Percentiles rank a stretch among this genome's conserved stretches.
Conservation (phyloP, 2,113 vertebrate genomes). For the Trochalopteron elliotii region DNA sequence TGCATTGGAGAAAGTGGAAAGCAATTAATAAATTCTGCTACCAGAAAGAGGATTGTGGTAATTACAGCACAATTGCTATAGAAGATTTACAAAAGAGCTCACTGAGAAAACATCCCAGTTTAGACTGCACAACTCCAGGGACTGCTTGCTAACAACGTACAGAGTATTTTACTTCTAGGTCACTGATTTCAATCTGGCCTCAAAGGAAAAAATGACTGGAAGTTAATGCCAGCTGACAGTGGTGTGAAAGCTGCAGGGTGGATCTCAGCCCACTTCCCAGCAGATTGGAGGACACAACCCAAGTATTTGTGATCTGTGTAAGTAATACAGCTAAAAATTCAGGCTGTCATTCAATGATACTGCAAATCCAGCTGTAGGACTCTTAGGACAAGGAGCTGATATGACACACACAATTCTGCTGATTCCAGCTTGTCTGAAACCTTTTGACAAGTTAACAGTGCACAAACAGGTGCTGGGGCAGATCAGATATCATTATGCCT, state of each 20-base stretch:
- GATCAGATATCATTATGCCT: background rate
- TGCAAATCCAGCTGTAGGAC: constrained; percentile 41
- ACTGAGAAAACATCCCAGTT: constrained; percentile 25
- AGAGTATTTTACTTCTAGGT: constrained; percentile 41
- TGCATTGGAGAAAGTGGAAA: background rate
- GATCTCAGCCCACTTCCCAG: constrained; percentile 12
- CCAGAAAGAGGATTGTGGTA: background rate
- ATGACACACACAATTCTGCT: background rate
- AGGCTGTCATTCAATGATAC: constrained; percentile 16
- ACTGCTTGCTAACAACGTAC: constrained; percentile 35
- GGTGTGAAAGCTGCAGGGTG: constrained; percentile 32
- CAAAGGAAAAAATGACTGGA: constrained; percentile 28
- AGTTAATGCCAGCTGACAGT: constrained; percentile 18
- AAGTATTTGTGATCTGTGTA: background rate
- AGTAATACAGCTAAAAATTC: constrained; percentile 11
- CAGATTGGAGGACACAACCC: background rate
- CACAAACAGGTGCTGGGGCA: constrained; percentile 12
- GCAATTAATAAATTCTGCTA: constrained; percentile 6
- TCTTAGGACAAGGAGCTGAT: constrained; percentile 12
- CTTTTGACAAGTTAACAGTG: constrained; percentile 23
- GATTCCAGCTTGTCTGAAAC: constrained; percentile 26
- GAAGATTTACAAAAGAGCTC: background rate
- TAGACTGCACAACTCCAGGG: constrained; percentile 17
- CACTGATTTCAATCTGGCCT: constrained; percentile 36
- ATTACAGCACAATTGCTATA: background rate